Evolutionary conservation across 1,140 invertebrate species (phyloP).

Genomic region (Chionoecetes opilio): DNA sequence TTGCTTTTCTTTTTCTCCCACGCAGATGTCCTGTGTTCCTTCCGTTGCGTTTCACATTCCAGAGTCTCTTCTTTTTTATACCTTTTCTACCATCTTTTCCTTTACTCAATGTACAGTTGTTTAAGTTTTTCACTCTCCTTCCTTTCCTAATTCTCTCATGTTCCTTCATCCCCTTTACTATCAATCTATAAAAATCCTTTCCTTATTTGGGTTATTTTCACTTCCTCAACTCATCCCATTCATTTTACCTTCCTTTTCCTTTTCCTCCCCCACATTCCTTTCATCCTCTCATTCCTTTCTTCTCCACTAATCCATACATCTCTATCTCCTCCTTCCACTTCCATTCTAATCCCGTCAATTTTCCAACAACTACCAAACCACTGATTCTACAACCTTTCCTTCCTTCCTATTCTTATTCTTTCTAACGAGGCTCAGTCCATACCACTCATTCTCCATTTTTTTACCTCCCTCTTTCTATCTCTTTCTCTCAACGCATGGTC

Average conservation of each 20-base stretch:
- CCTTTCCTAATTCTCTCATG: background rate
- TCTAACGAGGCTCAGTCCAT: background rate
- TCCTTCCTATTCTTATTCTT: background rate
- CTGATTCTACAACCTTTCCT: background rate
- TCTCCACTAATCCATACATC: background rate
- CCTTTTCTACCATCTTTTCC: background rate
- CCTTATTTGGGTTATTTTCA: conserved; percentile 10
- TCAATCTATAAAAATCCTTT: background rate
- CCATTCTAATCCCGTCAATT: background rate
- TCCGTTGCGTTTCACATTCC: background rate
- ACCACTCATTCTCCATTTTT: background rate
- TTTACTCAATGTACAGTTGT: background rate
- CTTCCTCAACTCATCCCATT: background rate
- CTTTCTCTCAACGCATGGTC: background rate
- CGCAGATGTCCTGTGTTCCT: background rate
- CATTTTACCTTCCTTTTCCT: conserved; percentile 16
- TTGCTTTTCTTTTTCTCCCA: background rate
- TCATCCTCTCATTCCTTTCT: background rate
- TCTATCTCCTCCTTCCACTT: background rate
- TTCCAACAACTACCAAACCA: background rate
- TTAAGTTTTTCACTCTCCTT: background rate
- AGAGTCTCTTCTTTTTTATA: background rate
- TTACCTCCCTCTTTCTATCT: conserved; percentile 8
- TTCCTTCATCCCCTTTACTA: background rate
- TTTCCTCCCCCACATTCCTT: background rate